These are phyloP conservation scores for Poecilus cupreus DNA, from an alignment of 2,888 invertebrate genomes.

Conservation along the genomic window DNA sequence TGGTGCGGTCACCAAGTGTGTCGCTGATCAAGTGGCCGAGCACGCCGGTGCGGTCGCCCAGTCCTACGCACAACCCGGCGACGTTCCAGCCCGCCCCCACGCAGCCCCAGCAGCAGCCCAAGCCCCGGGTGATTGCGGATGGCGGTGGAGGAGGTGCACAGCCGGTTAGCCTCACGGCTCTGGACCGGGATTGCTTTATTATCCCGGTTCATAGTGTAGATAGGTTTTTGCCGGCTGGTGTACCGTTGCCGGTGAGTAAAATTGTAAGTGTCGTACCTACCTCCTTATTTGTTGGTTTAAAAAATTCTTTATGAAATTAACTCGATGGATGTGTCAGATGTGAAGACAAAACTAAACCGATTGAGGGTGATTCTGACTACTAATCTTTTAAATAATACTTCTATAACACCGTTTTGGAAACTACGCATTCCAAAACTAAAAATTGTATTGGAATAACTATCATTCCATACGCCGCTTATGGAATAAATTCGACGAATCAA, in stretches of 20 bases:
- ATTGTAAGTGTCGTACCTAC: no score
- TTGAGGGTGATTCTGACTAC: no score
- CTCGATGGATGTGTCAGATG: no score
- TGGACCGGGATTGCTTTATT: conserved; percentile 94
- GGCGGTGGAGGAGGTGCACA: background rate
- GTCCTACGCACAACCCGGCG: conserved; percentile 65
- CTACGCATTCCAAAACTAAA: no score
- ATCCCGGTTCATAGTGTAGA: conserved; percentile 92
- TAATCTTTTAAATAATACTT: no score
- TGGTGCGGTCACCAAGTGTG: conserved; percentile 81
- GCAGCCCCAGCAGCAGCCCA: conserved; percentile 42
- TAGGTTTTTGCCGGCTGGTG: conserved; percentile 91
- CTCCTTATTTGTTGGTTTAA: no score
- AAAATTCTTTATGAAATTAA: no score
- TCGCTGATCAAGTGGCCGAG: conserved; percentile 77
- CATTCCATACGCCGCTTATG: no score
- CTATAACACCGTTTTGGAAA: no score
- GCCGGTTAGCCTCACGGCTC: conserved; percentile 77
- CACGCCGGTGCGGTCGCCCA: conserved; percentile 71
- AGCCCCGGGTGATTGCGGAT: conserved; percentile 26
- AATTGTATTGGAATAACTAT: no score
- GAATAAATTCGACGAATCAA: no score
- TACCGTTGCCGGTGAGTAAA: conserved; percentile 81
- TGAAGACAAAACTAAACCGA: no score
- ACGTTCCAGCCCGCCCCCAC: conserved; percentile 49